Evolutionary conservation across 2,888 invertebrate species (phyloP), one percentile per base, ranked within the genome.

Genomic region (Hoplodrina blanda): DNA sequence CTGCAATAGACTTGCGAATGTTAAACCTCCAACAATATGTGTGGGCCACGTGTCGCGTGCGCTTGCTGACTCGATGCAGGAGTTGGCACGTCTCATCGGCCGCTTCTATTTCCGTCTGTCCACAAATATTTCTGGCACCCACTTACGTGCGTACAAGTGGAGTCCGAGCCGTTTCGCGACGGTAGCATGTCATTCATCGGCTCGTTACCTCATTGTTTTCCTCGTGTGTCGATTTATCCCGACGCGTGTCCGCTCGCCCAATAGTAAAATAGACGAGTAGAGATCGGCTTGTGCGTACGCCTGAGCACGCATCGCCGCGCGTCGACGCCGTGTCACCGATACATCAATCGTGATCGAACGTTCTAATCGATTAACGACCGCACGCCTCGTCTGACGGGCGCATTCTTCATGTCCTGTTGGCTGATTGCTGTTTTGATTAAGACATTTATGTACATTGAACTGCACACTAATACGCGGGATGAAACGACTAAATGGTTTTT

Each of bases 101-200:
- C 91, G 88, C 80, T 86, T 92, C 95, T 96, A 95, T 95, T 95
- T 92, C 91, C 87, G 94, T 88, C 90, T 91, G 93, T 92, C 94
- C 92, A 93, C 93, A 93, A 93, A 94, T 93, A 95, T 93, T 94
- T 93, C 94, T 95, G 95, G 95, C 95, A 95, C 87, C 89, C 90
- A 92, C 91, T 92, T 91, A 88, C 87, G 86, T 91, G 89, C 91
- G 91, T 93, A 91, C 91, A 92, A 93, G 93, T 92, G 92, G 86
- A 88, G 88, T 91, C 87, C 85, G 90, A 88, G 88, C 86, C 87
- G 87, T 86, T 88, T 89, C 71, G 90, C 88, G 90, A 88, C 88
- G 90, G 85, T 86, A 89, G 88, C 90, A 83, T 93, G 95, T 95
- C 95, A 96, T 96, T 96, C 96, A 95, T 96, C 94, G 92, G 92